phyloP scores from a whole-genome alignment of 2,113 vertebrate species.

The Formicarius rufipectus region DNA sequence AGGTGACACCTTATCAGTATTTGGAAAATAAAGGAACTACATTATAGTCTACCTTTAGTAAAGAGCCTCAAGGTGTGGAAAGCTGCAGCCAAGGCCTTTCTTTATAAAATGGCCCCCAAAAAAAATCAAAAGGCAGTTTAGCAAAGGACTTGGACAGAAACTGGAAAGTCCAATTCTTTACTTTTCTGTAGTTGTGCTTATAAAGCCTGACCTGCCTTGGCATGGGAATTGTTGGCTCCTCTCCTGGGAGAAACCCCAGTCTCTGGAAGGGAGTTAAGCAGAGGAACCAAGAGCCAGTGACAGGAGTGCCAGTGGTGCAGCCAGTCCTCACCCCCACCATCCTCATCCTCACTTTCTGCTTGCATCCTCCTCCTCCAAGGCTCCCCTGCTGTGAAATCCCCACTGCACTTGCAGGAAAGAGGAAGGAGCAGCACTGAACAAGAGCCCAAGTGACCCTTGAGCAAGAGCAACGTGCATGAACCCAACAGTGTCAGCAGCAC shows the following conservation, averaged over 20 bases:
- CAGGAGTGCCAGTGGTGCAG: too few species aligned
- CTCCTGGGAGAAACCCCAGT: neutral
- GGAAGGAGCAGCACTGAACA: too few species aligned
- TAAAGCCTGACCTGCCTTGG: neutral
- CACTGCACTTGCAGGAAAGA: rapidly evolving
- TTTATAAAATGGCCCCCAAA: neutral
- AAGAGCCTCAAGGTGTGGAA: neutral
- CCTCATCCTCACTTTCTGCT: neutral
- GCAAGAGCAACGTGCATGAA: neutral
- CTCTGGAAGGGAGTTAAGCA: neutral
- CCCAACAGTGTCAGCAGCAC: too few species aligned
- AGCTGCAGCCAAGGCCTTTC: neutral
- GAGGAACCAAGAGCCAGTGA: too few species aligned
- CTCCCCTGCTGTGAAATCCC: neutral
- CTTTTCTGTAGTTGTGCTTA: neutral
- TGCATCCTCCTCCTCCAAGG: neutral
- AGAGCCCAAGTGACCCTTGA: neutral
- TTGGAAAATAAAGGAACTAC: neutral
- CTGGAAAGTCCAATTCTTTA: neutral
- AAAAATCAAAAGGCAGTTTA: neutral
- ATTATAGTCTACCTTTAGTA: neutral
- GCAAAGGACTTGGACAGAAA: neutral
- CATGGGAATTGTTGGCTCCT: neutral
- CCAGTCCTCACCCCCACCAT: neutral
- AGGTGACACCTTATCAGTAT: neutral